Base-by-base conservation (phyloP, 2,797 vertebrate genomes). In the Xenentodon cancila region DNA sequence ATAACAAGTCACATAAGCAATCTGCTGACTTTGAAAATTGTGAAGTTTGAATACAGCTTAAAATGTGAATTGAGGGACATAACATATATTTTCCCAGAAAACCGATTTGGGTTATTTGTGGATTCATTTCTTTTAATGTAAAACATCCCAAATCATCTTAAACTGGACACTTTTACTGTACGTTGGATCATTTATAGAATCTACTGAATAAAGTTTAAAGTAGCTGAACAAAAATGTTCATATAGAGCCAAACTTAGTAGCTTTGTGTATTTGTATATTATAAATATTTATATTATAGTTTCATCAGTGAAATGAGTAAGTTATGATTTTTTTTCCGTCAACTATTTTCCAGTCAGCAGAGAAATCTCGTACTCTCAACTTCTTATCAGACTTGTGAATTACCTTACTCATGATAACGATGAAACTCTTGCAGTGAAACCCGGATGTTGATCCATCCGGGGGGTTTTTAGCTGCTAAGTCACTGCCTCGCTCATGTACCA, bases 381-480 rank as follows among this genome's bases (percentile, higher is more conserved):
- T 54, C 27, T 32, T 42, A 40, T 51, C 34, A 7, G 55, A 45
- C 5, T 30, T 30, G 7, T 48, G 20, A 58, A 47, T 50, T 25
- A 6, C 51, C 32, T 3, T 11, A 51, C n/a, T 71, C 8, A 0
- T 20, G 43, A 49, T 20, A 37, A 49, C 22, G 20, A 15, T 40
- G 46, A 48, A 68, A 62, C 57, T 60, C 63, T 42, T 20, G 19
- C 51, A 27, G 27, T 30, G 63, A 52, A 22, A 46, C 49, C 62
- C 44, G 43, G 61, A 61, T 66, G 53, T 77, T 68, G 62, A 54
- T 57, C 30, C 25, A 20, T 43, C 20, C 37, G 40, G 40, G 7
- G 34, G 19, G 27, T 18, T 57, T 53, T 53, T 53, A 22, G 49
- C 56, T 45, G 25, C 48, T 47, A 19, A 44, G 72, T 79, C 59